A percentile compares a stretch with the other conserved stretches of the same genome.
Conservation (phyloP, 2,113 vertebrate species). For the Ramphastos sulfuratus region DNA sequence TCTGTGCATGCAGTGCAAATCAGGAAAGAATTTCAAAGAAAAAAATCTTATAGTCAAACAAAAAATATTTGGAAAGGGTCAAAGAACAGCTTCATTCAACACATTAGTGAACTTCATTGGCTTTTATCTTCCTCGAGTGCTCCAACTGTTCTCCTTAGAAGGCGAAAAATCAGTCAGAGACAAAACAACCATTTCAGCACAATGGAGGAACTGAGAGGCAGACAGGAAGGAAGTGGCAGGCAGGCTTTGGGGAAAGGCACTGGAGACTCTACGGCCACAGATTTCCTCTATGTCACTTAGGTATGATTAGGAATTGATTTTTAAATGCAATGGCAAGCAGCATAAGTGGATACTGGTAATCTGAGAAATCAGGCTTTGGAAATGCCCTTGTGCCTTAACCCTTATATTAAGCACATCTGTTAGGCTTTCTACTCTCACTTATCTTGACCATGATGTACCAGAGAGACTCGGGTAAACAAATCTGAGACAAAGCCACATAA, state of each 20-base stretch:
- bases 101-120: neutral
- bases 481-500: neutral
- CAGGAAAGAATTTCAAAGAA: neutral
- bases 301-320: constrained; percentile 4
- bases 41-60: neutral
- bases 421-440: neutral
- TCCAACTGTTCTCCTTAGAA: neutral
- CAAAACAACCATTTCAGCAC: neutral
- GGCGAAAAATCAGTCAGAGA: neutral
- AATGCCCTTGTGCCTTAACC: neutral
- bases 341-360: neutral
- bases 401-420: neutral
- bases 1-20: neutral
- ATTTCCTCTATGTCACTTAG: constrained; percentile 7
- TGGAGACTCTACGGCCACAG: neutral
- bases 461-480: neutral
- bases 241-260: neutral
- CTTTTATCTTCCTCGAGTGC: neutral
- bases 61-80: neutral
- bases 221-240: neutral
- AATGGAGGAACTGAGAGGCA: neutral
- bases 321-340: constrained; percentile 22
- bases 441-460: neutral
- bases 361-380: neutral
- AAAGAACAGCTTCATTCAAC: neutral